Evolutionary conservation across 2,888 invertebrate genomes (phyloP).

Genomic region (Craniophora ligustri): DNA sequence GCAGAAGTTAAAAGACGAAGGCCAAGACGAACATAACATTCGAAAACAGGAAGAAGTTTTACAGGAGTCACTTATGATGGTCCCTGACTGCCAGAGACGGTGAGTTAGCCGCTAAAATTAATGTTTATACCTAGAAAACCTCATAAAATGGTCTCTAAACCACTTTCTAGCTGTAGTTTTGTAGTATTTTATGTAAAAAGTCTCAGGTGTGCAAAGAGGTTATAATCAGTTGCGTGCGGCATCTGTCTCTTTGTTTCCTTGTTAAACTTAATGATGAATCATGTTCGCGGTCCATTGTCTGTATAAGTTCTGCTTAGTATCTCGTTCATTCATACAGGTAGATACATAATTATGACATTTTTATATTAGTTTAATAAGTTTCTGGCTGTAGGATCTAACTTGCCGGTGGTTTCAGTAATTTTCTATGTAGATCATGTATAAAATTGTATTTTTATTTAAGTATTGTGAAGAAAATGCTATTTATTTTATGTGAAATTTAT

Average conservation of each 20-base stretch:
- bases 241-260: conserved; percentile 30
- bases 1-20: conserved; percentile 93
- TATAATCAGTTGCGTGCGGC: conserved; percentile 27
- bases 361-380: no score
- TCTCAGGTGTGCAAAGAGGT: conserved; percentile 47
- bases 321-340: no score
- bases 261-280: conserved; percentile 6
- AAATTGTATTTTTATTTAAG: no score
- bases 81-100: conserved; percentile 96
- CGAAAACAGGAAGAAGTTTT: conserved; percentile 96
- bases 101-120: conserved; percentile 60
- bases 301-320: neutral
- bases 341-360: neutral
- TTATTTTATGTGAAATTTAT: no score
- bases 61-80: conserved; percentile 96
- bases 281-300: conserved; percentile 21
- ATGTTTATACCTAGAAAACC: conserved; percentile 4
- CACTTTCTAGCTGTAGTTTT: conserved; percentile 4
- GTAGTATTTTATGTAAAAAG: conserved; percentile 1
- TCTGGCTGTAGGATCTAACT: no score
- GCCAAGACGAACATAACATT: conserved; percentile 93
- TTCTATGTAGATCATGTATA: no score
- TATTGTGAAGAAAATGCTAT: no score
- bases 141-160: neutral
- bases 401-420: no score